Percentiles rank a stretch among this genome's conserved stretches.
These are phyloP conservation scores for Synanthedon myopaeformis DNA, from an alignment of 2,888 invertebrate species.

Conservation along the genomic window DNA sequence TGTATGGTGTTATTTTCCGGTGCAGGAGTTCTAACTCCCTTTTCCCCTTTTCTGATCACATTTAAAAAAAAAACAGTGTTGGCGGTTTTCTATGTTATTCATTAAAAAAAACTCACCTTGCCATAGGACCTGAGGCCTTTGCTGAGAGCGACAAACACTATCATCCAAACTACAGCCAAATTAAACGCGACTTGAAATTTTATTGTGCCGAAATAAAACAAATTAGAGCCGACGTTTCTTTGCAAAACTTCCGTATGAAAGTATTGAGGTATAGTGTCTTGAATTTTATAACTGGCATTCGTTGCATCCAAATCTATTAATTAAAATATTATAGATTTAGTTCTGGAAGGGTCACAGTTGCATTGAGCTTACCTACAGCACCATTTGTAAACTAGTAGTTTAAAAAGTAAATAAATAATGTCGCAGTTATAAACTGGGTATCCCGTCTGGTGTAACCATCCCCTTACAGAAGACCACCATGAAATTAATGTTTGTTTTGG, in stretches of 20 bases:
- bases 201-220: slow-evolving; percentile 70
- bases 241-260: slow-evolving; percentile 88
- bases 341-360: no score
- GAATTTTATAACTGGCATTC: slow-evolving; percentile 49
- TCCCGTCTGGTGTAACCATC: no score
- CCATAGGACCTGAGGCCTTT: slow-evolving; percentile 89
- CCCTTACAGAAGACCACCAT: no score
- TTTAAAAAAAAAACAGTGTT: not conserved
- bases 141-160: slow-evolving; percentile 87
- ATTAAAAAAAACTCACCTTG: slow-evolving; percentile 64
- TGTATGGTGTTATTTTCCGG: no score
- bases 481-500: no score
- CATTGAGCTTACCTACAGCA: not conserved
- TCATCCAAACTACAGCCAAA: slow-evolving; percentile 90
- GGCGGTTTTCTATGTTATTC: no score
- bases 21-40: no score
- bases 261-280: slow-evolving; percentile 86
- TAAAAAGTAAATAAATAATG: no score
- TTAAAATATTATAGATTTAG: slow-evolving; percentile 5
- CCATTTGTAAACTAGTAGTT: not conserved
- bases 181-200: slow-evolving; percentile 93
- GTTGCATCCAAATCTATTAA: slow-evolving; percentile 30
- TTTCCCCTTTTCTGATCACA: no score
- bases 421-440: no score
- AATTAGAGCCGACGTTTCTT: slow-evolving; percentile 39